Percentiles rank a stretch among this genome's conserved stretches.
These are phyloP conservation scores for Sebastes nivosus DNA, from an alignment of 2,797 vertebrate species.

Conservation along the genomic window DNA sequence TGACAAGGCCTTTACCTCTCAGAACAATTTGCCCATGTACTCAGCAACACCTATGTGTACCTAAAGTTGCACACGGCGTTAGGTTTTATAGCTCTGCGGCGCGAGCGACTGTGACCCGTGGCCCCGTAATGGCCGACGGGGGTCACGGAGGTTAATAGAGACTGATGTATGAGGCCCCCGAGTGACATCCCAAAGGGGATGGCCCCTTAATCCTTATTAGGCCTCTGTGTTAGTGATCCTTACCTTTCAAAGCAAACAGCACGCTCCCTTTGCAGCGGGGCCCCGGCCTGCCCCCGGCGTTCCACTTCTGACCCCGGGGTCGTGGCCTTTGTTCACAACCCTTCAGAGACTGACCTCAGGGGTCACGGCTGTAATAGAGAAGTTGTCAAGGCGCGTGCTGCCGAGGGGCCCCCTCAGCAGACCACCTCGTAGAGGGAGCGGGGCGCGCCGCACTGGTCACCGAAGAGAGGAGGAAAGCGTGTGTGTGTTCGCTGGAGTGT, in stretches of 20 bases:
- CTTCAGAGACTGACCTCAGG: slow-evolving; percentile 90
- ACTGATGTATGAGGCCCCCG: slow-evolving; percentile 81
- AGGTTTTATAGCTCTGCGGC: slow-evolving; percentile 51
- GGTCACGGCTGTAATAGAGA: slow-evolving; percentile 92
- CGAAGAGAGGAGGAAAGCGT: slow-evolving; percentile 8
- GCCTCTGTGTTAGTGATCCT: slow-evolving; percentile 93
- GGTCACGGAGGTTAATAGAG: slow-evolving; percentile 83
- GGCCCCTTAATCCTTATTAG: slow-evolving; percentile 99
- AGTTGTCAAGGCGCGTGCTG: slow-evolving; percentile 93
- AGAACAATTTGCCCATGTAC: slow-evolving; percentile 48
- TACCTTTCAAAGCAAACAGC: slow-evolving; percentile 96
- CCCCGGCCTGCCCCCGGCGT: slow-evolving; percentile 87
- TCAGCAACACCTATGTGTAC: slow-evolving; percentile 27
- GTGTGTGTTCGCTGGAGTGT: slow-evolving; percentile 22
- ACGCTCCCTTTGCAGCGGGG: slow-evolving; percentile 84
- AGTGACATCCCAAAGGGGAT: slow-evolving; percentile 88
- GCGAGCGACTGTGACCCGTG: slow-evolving; percentile 61
- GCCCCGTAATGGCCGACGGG: slow-evolving; percentile 70
- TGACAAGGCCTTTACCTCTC: slow-evolving; percentile 44
- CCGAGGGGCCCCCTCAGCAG: slow-evolving; percentile 73
- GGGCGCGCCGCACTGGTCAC: slow-evolving; percentile 38
- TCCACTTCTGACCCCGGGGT: slow-evolving; percentile 94
- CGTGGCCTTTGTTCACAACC: slow-evolving; percentile 94
- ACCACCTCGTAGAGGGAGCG: slow-evolving; percentile 75
- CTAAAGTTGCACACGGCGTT: slow-evolving; percentile 11